These are phyloP conservation scores for roundworm (Caenorhabditis elegans) DNA, from an alignment of 1,140 invertebrate genomes.

Conservation along the genomic window WBcel235 BX284605.5:11062501-11063000, in stretches of 20 bases:
- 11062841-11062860: background rate
- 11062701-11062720: too few relatives aligned
- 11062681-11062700: too few relatives aligned
- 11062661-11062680: too few relatives aligned
- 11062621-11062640: too few relatives aligned
- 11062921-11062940: too few relatives aligned
- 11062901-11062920: background rate
- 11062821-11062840: background rate
- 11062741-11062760: too few relatives aligned
- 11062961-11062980: slow-evolving; percentile 11
- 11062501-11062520: slow-evolving; percentile 26
- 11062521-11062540: background rate
- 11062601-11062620: too few relatives aligned
- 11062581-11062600: background rate
- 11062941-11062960: background rate
- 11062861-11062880: slow-evolving; percentile 5
- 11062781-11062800: background rate
- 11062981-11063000: background rate
- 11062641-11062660: too few relatives aligned
- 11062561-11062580: background rate
- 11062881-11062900: slow-evolving; percentile 11
- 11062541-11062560: slow-evolving; percentile 1
- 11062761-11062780: background rate
- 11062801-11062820: background rate
- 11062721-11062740: too few relatives aligned